Evolutionary conservation across 2,797 vertebrate species (phyloP).

Genomic region (Hipposideros larvatus): DNA sequence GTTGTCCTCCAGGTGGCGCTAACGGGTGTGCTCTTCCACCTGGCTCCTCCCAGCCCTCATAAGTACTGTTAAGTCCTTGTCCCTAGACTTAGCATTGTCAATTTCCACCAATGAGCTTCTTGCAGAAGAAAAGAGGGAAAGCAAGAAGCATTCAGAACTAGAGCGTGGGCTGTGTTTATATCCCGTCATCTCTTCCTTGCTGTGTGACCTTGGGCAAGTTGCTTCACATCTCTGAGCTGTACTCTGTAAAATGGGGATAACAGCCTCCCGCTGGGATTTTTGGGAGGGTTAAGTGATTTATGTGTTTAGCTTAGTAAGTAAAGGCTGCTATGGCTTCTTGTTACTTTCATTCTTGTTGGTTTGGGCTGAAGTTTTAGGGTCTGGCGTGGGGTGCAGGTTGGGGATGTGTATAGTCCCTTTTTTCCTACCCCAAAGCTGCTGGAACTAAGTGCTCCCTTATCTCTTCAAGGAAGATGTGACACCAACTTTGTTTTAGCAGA

Average conservation of each 20-base stretch:
- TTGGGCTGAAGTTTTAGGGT: not conserved
- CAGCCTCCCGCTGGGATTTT: not conserved
- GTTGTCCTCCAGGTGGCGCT: not conserved
- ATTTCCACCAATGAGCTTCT: not conserved
- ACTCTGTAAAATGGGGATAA: not conserved
- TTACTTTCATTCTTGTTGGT: not conserved
- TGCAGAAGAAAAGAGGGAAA: not conserved
- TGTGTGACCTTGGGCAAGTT: not conserved
- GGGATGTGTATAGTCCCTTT: too few relatives aligned
- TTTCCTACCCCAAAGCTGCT: not conserved
- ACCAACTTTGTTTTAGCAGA: constrained; percentile 41
- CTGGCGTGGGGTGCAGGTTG: not conserved
- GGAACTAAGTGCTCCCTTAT: not conserved
- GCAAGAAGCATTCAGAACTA: not conserved
- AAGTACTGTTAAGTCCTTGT: not conserved
- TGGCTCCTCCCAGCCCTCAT: not conserved
- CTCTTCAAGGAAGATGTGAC: constrained; percentile 8
- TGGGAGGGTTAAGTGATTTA: not conserved
- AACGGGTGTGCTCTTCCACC: not conserved
- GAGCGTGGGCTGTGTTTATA: not conserved
- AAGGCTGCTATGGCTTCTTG: not conserved
- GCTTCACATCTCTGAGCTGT: not conserved
- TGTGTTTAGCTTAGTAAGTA: not conserved
- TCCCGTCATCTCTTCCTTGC: not conserved
- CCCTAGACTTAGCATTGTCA: not conserved